Conservation (phyloP, 2,113 vertebrate genomes). For the Macrotus californicus region DNA sequence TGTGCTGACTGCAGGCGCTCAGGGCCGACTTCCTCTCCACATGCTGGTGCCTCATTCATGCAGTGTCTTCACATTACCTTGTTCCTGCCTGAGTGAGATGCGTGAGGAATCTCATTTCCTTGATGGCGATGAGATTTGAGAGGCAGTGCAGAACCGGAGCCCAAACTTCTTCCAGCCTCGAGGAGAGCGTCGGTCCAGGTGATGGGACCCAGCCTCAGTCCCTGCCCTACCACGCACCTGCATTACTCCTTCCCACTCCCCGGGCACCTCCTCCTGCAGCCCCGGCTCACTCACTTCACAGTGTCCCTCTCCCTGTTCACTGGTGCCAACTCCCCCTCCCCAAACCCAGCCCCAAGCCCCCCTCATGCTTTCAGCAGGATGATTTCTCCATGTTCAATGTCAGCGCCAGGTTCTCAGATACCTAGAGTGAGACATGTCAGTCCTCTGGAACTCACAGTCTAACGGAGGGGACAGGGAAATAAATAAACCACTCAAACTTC, state of each 20-base stretch:
- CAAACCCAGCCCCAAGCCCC: not conserved
- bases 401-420: not conserved
- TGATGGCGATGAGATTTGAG: not conserved
- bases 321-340: not conserved
- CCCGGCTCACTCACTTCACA: fast-evolving
- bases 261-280: not conserved
- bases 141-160: not conserved
- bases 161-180: not conserved
- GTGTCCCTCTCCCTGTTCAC: not conserved
- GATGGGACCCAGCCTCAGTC: not conserved
- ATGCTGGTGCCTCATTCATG: not conserved
- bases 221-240: not conserved
- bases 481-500: not conserved
- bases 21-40: not conserved
- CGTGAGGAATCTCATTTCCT: too few relatives aligned
- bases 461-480: not conserved
- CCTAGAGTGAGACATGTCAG: not conserved
- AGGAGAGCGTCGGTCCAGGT: not conserved
- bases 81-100: not conserved
- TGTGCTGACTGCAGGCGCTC: not conserved
- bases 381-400: fast-evolving
- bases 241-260: not conserved
- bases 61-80: not conserved
- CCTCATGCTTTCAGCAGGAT: not conserved
- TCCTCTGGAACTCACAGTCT: not conserved